phyloP scores from a whole-genome alignment of 2,888 invertebrate species.

The Diloba caeruleocephala region DNA sequence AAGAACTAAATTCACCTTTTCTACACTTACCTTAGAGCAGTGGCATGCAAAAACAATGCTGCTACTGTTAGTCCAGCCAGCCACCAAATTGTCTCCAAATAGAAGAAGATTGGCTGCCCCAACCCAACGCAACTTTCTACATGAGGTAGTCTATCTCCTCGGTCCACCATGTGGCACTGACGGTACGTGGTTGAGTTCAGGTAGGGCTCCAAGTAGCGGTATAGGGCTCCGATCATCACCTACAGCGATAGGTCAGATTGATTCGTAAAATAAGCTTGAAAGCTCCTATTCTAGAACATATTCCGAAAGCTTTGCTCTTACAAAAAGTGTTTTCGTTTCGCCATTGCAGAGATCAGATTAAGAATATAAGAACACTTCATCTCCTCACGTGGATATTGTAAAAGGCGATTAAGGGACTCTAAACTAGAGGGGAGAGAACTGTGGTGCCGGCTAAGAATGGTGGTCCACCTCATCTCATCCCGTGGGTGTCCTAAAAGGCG shows the following conservation, averaged over 20 bases:
- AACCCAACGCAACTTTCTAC: slow-evolving; percentile 93
- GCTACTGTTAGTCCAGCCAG: slow-evolving; percentile 92
- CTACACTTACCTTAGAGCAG: slow-evolving; percentile 89
- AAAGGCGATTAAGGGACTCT: too few relatives aligned
- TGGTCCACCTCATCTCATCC: too few relatives aligned
- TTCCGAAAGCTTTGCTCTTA: too few relatives aligned
- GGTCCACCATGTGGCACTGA: slow-evolving; percentile 85
- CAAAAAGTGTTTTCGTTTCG: too few relatives aligned
- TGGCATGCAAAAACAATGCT: slow-evolving; percentile 91
- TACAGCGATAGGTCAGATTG: slow-evolving; percentile 36
- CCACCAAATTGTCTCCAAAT: slow-evolving; percentile 93
- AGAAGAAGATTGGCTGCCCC: slow-evolving; percentile 95
- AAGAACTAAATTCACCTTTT: neutral
- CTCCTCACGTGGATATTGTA: too few relatives aligned
- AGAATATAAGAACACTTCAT: too few relatives aligned
- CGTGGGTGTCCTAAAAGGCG: too few relatives aligned
- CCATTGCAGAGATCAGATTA: too few relatives aligned
- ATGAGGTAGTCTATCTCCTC: slow-evolving; percentile 90
- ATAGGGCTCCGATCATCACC: slow-evolving; percentile 79
- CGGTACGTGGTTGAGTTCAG: slow-evolving; percentile 71
- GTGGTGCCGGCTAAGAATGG: too few relatives aligned
- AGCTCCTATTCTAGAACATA: too few relatives aligned
- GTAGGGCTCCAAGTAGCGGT: slow-evolving; percentile 75
- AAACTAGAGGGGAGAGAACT: too few relatives aligned
- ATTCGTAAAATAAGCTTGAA: too few relatives aligned